A percentile compares a stretch with the other conserved stretches of the same genome.
Conservation (phyloP, 2,113 vertebrate species). For the Clarias macrocephalus region DNA sequence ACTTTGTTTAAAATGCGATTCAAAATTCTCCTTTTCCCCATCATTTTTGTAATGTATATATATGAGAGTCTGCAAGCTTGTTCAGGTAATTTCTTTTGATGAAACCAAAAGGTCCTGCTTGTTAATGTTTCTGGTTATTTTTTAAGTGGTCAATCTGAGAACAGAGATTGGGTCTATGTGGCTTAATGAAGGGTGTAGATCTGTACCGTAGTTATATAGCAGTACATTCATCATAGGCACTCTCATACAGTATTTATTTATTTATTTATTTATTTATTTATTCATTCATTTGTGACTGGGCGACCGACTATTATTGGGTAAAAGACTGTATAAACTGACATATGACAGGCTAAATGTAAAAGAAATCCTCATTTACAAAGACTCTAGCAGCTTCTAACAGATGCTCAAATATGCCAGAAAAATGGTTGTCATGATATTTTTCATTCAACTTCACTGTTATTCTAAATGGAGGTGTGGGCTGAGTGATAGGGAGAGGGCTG, state of each 20-base stretch:
- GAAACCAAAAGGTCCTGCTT: not conserved
- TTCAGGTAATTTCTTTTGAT: not conserved
- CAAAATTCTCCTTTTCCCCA: not conserved
- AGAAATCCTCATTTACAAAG: not conserved
- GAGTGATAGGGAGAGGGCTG: conserved; percentile 75
- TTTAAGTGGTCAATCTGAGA: conserved; percentile 45
- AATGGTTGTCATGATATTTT: not conserved
- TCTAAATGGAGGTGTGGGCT: conserved; percentile 68
- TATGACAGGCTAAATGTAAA: not conserved
- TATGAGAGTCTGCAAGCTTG: not conserved
- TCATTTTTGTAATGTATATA: not conserved
- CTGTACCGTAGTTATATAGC: not conserved
- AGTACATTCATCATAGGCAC: not conserved
- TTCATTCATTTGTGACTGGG: no score
- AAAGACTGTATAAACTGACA: not conserved
- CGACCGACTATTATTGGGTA: not conserved
- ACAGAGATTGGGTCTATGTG: conserved; percentile 55
- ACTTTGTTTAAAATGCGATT: not conserved
- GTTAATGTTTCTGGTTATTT: not conserved
- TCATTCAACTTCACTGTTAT: not conserved
- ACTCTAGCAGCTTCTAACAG: not conserved
- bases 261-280: no score
- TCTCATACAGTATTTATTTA: no score
- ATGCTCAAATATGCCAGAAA: not conserved
- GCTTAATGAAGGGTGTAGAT: conserved; percentile 35